Percentiles rank a stretch among this genome's conserved stretches.
Evolutionary conservation across 2,888 invertebrate species (phyloP).

Genomic region (Toxonevra muliebris): DNA sequence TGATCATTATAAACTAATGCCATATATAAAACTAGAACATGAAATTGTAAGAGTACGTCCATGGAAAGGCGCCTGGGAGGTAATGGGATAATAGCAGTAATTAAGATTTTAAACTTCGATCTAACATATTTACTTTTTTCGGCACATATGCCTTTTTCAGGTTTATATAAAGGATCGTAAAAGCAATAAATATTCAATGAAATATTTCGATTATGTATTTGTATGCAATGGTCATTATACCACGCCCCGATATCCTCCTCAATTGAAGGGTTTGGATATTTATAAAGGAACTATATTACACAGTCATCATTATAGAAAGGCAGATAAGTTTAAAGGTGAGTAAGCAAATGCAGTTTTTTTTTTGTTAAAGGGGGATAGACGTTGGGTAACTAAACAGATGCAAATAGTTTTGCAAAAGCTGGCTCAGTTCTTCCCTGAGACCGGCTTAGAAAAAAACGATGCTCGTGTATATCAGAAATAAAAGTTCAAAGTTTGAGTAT

Average conservation of each 20-base stretch:
- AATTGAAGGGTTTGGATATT: conserved; percentile 74
- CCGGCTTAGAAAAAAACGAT: no score
- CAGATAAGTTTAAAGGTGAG: conserved; percentile 72
- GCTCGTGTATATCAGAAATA: no score
- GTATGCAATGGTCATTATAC: conserved; percentile 91
- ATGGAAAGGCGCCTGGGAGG: conserved; percentile 70
- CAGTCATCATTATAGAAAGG: conserved; percentile 86
- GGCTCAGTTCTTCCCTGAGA: no score
- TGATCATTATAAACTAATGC: conserved; percentile 73
- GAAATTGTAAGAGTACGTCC: conserved; percentile 71
- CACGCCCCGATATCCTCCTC: conserved; percentile 74
- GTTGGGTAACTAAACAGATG: no score
- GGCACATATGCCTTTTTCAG: conserved; percentile 38
- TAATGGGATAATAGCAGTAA: conserved; percentile 59
- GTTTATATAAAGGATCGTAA: conserved; percentile 56
- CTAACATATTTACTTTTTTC: conserved; percentile 12
- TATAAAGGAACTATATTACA: conserved; percentile 73
- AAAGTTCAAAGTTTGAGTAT: no score
- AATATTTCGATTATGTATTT: conserved; percentile 79
- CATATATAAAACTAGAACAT: conserved; percentile 72
- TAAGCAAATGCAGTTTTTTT: no score
- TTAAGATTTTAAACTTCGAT: neutral
- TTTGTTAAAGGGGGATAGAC: no score
- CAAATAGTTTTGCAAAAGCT: no score
- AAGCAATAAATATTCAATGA: conserved; percentile 64